phyloP scores from a whole-genome alignment of 53 echinoderm and acorn worm species.

The Temnopleurus reevesii region DNA sequence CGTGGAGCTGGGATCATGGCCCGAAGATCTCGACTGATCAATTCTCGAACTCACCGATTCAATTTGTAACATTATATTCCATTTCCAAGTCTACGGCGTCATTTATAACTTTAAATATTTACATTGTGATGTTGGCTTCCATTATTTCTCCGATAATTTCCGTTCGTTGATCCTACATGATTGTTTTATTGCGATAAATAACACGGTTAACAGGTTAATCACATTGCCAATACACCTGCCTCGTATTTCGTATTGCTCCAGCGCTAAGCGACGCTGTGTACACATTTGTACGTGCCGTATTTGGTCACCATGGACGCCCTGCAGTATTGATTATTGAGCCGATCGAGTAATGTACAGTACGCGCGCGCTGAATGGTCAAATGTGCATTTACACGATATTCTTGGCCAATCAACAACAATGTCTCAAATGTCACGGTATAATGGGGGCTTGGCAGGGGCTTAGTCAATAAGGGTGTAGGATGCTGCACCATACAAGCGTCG shows the following conservation, averaged over 20 bases:
- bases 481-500: too few relatives aligned
- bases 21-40: slow-evolving; percentile 24
- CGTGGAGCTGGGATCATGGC: slow-evolving; percentile 37
- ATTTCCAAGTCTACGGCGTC: slow-evolving; percentile 6
- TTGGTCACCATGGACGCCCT: slow-evolving; percentile 63
- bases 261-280: slow-evolving; percentile 5
- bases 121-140: background rate
- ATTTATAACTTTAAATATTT: background rate
- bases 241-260: background rate
- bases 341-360: background rate
- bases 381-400: background rate
- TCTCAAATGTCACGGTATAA: background rate
- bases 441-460: background rate
- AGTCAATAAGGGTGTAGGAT: background rate
- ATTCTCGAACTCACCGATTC: slow-evolving; percentile 48
- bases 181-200: background rate
- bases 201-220: background rate
- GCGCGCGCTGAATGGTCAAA: slow-evolving; percentile 41
- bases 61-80: slow-evolving; percentile 58
- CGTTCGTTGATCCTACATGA: background rate
- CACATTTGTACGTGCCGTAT: slow-evolving; percentile 17
- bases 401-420: background rate
- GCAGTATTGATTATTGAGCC: slow-evolving; percentile 3
- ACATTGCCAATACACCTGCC: background rate
- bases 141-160: too few relatives aligned